Base-by-base conservation (phyloP, 2,113 vertebrate genomes). In the Dipodomys spectabilis region DNA sequence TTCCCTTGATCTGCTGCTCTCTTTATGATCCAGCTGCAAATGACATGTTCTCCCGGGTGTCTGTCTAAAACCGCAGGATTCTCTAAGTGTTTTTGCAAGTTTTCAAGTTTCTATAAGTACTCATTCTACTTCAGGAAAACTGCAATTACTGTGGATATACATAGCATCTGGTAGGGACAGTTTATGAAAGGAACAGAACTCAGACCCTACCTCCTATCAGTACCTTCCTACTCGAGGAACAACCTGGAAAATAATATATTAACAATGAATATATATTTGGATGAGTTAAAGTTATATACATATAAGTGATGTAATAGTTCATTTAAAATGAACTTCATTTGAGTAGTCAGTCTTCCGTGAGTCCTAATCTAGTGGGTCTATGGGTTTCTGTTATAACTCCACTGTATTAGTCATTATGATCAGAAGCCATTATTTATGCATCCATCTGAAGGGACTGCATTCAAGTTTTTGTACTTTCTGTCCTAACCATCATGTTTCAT, bases 71-170 rank as follows among this genome's bases (percentile, higher is more conserved):
- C 49, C 49, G 62, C 30, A 67, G 49, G 7, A 80, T 86, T 89
- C 49, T 82, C 19, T 49, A 92, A 22, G 18, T 53, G 44, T 35
- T 32, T 5, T 84, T 57, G 15, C 53, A 57, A 57, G 53, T 96
- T 86, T 88, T 64, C 19, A 94, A 44, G 62, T 68, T 7, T 68
- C 53, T 68, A 86, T 83, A 82, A 91, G 27, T 19, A 85, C 25
- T 74, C 44, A 18, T 88, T 49, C 60, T 86, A 60, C 45, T 88
- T 94, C 83, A 80, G 88, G 81, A 86, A 91, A 89, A 75, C 5
- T 39, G 2, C 86, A 72, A 88, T 89, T 92, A 81, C 13, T 74
- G 28, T n/a, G 20, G 90, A 16, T 30, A 84, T 16, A 39, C 4
- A 78, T 18, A 84, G 44, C 85, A 1, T 57, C 65, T 78, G 87